These are phyloP conservation scores for Pachyuromys duprasi DNA, from an alignment of 2,797 vertebrate species.

Conservation along the genomic window DNA sequence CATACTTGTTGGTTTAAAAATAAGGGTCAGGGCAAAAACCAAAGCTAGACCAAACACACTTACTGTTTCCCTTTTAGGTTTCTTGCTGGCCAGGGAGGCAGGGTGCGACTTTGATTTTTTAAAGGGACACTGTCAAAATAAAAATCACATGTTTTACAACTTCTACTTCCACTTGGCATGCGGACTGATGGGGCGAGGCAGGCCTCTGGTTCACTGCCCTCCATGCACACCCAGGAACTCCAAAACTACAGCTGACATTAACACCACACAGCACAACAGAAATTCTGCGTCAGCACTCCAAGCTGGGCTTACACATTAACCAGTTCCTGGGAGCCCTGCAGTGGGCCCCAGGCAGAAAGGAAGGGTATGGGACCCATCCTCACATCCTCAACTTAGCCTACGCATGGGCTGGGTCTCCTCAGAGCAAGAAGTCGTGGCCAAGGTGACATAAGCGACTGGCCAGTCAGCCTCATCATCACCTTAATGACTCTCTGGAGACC, in stretches of 20 bases:
- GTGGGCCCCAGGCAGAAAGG: background rate
- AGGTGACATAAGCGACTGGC: background rate
- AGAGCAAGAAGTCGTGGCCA: background rate
- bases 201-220: slow-evolving; percentile 30
- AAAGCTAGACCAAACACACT: slow-evolving; percentile 81
- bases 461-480: accelerated
- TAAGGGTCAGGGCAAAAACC: slow-evolving; percentile 54
- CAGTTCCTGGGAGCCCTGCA: background rate
- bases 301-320: no score
- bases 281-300: background rate
- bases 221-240: background rate
- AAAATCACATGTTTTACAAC: slow-evolving; percentile 85
- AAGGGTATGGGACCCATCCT: background rate
- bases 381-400: background rate
- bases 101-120: slow-evolving; percentile 87
- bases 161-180: slow-evolving; percentile 27
- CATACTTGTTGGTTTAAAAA: slow-evolving; percentile 51
- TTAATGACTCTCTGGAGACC: background rate
- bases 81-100: slow-evolving; percentile 88
- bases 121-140: slow-evolving; percentile 88
- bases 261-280: background rate
- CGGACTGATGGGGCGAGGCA: slow-evolving; percentile 10
- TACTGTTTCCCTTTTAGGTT: slow-evolving; percentile 88
- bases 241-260: background rate
- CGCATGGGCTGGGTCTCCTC: background rate